Percentiles rank a stretch among this genome's conserved stretches.
Evolutionary conservation across 2,113 vertebrate genomes (phyloP).

Genomic region (Rhodinocichla rosea): DNA sequence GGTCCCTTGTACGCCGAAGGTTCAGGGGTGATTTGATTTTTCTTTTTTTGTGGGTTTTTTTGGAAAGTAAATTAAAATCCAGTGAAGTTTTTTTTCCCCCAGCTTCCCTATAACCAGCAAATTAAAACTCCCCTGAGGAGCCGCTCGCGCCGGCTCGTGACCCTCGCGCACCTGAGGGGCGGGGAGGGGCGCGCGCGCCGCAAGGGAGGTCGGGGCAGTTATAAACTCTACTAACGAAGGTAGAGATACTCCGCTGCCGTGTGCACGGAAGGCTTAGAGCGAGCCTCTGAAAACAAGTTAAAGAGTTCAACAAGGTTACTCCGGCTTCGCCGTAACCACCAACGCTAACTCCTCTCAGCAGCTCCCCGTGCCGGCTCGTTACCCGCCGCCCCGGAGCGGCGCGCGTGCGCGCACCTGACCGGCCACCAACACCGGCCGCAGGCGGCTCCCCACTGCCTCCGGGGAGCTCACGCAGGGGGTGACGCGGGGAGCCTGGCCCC

Average conservation of each 20-base stretch:
- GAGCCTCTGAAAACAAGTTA: background rate
- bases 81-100: rapidly evolving
- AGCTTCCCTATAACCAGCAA: background rate
- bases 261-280: too few relatives aligned
- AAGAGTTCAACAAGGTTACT: too few relatives aligned
- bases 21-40: background rate
- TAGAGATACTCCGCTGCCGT: rapidly evolving
- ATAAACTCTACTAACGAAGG: rapidly evolving
- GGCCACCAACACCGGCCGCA: rapidly evolving
- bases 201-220: background rate
- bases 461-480: background rate
- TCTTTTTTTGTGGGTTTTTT: background rate
- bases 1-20: background rate
- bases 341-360: background rate
- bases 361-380: background rate
- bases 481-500: background rate
- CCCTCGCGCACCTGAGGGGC: background rate
- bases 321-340: background rate
- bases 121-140: background rate
- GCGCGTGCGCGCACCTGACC: background rate
- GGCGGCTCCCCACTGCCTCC: rapidly evolving
- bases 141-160: background rate
- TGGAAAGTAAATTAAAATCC: background rate
- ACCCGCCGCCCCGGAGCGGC: too few relatives aligned
- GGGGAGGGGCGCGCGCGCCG: background rate